phyloP scores from a whole-genome alignment of 2,888 invertebrate genomes.

The Nasonia oneida region DNA sequence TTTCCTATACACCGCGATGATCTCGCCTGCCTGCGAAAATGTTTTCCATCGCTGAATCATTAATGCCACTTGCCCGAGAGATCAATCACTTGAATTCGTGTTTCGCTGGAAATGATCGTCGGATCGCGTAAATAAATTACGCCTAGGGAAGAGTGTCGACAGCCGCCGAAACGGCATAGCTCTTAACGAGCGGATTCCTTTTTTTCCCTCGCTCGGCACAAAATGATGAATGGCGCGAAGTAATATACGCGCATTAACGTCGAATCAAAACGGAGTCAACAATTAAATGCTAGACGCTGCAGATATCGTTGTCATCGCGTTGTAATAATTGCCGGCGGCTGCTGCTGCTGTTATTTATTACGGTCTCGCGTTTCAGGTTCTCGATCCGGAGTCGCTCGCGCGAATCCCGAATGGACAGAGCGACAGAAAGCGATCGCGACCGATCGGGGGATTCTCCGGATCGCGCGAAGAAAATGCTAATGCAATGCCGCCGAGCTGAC shows the following conservation, averaged over 20 bases:
- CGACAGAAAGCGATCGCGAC: conserved; percentile 1
- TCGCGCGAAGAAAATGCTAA: conserved; percentile 72
- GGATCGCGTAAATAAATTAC: conserved; percentile 41
- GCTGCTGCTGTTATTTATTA: conserved; percentile 48
- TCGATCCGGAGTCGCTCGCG: conserved; percentile 23
- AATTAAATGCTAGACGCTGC: conserved; percentile 53
- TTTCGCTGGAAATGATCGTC: conserved; percentile 27
- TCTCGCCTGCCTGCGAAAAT: no score
- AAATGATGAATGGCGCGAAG: conserved; percentile 57
- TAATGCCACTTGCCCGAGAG: not conserved
- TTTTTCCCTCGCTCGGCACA: not conserved
- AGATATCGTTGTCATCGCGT: conserved; percentile 59
- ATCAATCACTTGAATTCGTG: conserved; percentile 28
- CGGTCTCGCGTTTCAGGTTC: conserved; percentile 40
- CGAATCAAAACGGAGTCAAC: conserved; percentile 56
- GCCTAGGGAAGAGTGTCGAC: conserved; percentile 32
- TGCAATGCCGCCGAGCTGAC: conserved; percentile 76
- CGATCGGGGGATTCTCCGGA: not conserved
- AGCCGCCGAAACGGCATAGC: not conserved
- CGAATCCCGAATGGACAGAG: conserved; percentile 14
- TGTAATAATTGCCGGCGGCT: conserved; percentile 54
- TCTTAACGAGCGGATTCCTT: conserved; percentile 38
- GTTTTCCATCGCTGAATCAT: not conserved
- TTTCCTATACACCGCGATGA: not conserved
- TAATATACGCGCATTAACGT: conserved; percentile 58